Evolutionary conservation across 2,888 invertebrate species (phyloP).

Genomic region (Acronicta aceris): DNA sequence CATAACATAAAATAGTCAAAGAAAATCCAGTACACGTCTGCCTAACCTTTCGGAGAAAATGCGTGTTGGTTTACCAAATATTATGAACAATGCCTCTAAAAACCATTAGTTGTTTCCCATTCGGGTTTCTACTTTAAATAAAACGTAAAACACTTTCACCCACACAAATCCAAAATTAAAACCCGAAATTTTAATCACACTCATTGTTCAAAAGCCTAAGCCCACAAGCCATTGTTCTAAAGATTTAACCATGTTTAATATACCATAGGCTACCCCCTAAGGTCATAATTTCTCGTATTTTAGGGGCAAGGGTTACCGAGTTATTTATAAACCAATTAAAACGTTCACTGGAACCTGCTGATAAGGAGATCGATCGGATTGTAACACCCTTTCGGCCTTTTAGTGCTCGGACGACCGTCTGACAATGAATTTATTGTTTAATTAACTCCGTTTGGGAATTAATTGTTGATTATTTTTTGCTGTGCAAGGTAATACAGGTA

Average conservation of each 20-base stretch:
- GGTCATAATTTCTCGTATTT: slow-evolving; percentile 79
- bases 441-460: slow-evolving; percentile 47
- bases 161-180: slow-evolving; percentile 35
- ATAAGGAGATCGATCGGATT: slow-evolving; percentile 75
- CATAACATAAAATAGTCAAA: too few species aligned
- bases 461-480: slow-evolving; percentile 37
- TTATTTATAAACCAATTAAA: slow-evolving; percentile 89
- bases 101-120: slow-evolving; percentile 17
- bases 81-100: too few species aligned
- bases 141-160: slow-evolving; percentile 37
- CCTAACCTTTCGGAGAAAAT: too few species aligned
- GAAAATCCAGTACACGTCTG: too few species aligned
- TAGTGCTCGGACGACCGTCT: slow-evolving; percentile 41
- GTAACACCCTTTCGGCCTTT: slow-evolving; percentile 63
- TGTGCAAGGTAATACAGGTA: neutral
- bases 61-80: too few species aligned
- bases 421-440: slow-evolving; percentile 54
- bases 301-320: slow-evolving; percentile 76
- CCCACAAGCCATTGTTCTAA: slow-evolving; percentile 54
- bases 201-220: slow-evolving; percentile 50
- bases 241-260: slow-evolving; percentile 58
- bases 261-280: slow-evolving; percentile 72
- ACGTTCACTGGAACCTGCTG: slow-evolving; percentile 76
- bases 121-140: slow-evolving; percentile 25
- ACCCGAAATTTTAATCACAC: slow-evolving; percentile 56